Evolutionary conservation across 2,797 vertebrate species (phyloP).

Genomic region (Catharus ustulatus): DNA sequence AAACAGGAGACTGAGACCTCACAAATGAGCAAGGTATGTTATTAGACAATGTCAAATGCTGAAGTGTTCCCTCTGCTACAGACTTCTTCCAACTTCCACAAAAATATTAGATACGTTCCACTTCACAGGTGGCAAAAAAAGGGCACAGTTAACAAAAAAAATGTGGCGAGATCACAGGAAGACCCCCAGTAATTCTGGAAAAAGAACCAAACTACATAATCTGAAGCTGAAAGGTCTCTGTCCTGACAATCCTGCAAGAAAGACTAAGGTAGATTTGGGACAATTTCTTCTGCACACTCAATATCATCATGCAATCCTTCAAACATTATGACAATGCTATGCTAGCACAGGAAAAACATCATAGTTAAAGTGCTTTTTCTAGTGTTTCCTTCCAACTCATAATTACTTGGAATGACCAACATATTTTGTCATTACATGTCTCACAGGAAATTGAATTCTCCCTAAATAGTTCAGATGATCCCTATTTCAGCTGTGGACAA

Average conservation of each 20-base stretch:
- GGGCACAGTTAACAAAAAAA: neutral
- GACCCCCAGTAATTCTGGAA: neutral
- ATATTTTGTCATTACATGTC: neutral
- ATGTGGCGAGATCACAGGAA: neutral
- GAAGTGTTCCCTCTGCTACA: neutral
- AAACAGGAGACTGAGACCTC: neutral
- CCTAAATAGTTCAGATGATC: neutral
- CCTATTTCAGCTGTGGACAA: neutral
- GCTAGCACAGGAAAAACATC: neutral
- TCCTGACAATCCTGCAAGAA: neutral
- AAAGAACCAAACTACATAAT: neutral
- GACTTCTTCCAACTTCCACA: neutral
- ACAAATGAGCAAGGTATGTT: neutral
- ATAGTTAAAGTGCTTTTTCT: neutral
- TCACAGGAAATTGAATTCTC: neutral
- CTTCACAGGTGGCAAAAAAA: neutral
- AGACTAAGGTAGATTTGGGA: neutral
- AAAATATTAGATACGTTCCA: neutral
- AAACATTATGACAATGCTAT: neutral
- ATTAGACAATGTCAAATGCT: neutral
- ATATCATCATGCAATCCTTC: neutral
- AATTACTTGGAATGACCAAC: neutral
- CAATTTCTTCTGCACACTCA: neutral
- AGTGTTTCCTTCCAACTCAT: neutral
- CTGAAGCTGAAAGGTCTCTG: neutral